Conservation (phyloP, 2,888 invertebrate species). For the Caenorhabditis parvicauda region DNA sequence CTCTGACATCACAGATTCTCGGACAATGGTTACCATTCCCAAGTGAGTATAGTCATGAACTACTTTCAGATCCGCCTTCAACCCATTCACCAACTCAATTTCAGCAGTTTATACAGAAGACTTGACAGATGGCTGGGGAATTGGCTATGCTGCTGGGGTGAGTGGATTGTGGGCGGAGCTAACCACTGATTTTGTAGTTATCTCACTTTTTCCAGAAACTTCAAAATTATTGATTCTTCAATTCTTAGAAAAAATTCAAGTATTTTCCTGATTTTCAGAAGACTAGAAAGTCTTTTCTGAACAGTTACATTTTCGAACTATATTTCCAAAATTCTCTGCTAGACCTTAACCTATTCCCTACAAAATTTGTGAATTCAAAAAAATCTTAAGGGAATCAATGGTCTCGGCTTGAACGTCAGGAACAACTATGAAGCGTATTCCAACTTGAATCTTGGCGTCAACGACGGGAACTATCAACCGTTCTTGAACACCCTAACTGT, state of each 20-base stretch:
- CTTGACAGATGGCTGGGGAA: conserved; percentile 54
- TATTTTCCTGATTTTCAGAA: too few species aligned
- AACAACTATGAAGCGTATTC: too few species aligned
- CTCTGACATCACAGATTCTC: too few species aligned
- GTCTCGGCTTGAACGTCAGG: too few species aligned
- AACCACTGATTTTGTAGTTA: neutral
- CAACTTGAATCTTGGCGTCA: too few species aligned
- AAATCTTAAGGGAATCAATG: too few species aligned
- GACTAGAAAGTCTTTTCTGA: neutral
- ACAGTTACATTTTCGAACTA: neutral
- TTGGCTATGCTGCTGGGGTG: conserved; percentile 52
- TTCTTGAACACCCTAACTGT: conserved; percentile 25
- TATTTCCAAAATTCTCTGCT: neutral
- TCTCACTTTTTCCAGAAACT: neutral
- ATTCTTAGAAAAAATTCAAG: neutral
- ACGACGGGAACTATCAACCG: conserved; percentile 31
- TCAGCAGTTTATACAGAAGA: conserved; percentile 52
- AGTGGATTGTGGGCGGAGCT: neutral
- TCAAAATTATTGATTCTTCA: neutral
- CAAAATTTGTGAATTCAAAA: too few species aligned
- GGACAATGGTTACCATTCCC: too few species aligned
- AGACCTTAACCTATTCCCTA: neutral
- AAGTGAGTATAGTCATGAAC: neutral
- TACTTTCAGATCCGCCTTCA: conserved; percentile 47
- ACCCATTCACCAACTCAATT: conserved; percentile 53